Evolutionary conservation across 2,113 vertebrate genomes (phyloP), one percentile per base, ranked within the genome.

Genomic region (Apus apus): DNA sequence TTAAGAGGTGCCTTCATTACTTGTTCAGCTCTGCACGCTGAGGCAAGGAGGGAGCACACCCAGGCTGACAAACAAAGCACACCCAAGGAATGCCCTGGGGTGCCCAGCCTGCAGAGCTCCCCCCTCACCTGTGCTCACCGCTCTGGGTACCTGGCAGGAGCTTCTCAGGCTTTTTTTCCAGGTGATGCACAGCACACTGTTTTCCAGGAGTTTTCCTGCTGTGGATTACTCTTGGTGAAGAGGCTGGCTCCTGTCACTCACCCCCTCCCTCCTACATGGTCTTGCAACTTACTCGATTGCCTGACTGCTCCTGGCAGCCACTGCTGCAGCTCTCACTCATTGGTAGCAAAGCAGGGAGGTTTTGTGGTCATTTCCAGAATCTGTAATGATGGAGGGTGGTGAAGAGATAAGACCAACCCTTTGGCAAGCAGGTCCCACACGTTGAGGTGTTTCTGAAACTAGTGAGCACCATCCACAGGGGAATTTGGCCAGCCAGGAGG

Each of bases 61-160:
- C 76, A 76, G n/a, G 61, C 48, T 25, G 20, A 25, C 26, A 17
- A 22, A 25, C 26, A 17, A 22, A 22, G 3, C n/a, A 3, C 11
- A 9, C 4, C 19, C 27, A 8, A 6, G 14, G 72, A 18, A 45
- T 8, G 26, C 40, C 56, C 58, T 65, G 90, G 12, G 6, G 67
- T 38, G 38, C 51, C 23, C 50, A 50, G 40, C 32, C 70, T 54
- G 60, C 54, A 50, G 30, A 30, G 40, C n/a, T 45, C 25, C 36
- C 15, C 27, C 45, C 1, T 7, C 1, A 0, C 27, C 40, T 40
- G 34, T 5, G 18, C 30, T 30, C 32, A 4, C 65, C 0, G 3
- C 32, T 74, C 38, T 62, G 36, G 7, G 2, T 5, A 13, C 64
- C 48, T 5, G 1, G 10, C 76, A 50, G 46, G 40, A 73, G 30